Conservation (phyloP, 2,113 vertebrate genomes). For the Catharus fuscescens region DNA sequence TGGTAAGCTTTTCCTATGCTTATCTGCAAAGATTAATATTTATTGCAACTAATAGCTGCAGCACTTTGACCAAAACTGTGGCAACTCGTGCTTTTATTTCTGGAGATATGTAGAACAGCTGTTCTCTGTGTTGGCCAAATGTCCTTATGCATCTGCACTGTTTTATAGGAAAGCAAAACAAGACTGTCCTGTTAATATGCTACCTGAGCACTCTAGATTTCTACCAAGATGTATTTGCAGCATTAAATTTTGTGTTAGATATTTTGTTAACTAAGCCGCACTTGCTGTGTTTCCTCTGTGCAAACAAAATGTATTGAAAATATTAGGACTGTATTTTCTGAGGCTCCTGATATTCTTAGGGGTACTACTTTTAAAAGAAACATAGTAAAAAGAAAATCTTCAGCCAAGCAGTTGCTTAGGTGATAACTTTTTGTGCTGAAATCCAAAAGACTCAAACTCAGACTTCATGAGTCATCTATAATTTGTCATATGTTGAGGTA, state of each 20-base stretch:
- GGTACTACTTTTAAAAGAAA: background rate
- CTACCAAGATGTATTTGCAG: background rate
- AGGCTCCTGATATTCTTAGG: background rate
- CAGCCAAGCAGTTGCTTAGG: background rate
- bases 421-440: background rate
- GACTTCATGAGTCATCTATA: background rate
- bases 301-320: background rate
- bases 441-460: background rate
- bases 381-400: background rate
- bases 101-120: background rate
- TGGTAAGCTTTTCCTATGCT: background rate
- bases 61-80: background rate
- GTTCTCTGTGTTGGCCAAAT: background rate
- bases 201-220: background rate
- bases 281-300: background rate
- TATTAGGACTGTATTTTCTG: background rate
- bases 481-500: conserved; percentile 10
- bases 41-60: background rate
- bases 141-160: background rate
- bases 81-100: background rate
- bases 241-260: background rate
- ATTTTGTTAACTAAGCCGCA: background rate
- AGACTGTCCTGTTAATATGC: background rate
- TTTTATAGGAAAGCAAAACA: background rate
- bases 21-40: background rate